A percentile compares a stretch with the other conserved stretches of the same genome.
Conservation (phyloP, 2,888 invertebrate species). For the Callosobruchus maculatus region DNA sequence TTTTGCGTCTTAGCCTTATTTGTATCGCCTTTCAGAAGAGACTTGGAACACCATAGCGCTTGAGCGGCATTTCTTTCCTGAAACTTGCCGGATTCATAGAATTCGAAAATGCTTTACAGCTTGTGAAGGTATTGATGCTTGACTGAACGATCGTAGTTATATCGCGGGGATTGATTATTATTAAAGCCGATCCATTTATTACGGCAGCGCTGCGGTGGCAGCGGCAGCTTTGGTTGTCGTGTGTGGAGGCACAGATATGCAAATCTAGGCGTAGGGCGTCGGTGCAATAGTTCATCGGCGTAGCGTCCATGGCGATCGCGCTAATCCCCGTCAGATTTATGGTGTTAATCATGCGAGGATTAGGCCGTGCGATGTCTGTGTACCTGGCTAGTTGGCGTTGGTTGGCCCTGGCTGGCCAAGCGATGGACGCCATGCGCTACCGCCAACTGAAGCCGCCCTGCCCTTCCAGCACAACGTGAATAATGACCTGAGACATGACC, state of each 20-base stretch:
- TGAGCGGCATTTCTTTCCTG: too few relatives aligned
- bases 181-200: not conserved
- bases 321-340: conserved; percentile 57
- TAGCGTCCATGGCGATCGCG: conserved; percentile 43
- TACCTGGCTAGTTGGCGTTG: conserved; percentile 45
- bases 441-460: not conserved
- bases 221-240: not conserved
- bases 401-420: too few relatives aligned
- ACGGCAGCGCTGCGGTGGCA: not conserved
- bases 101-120: too few relatives aligned
- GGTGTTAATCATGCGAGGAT: conserved; percentile 63
- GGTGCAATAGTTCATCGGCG: conserved; percentile 37
- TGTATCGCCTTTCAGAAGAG: too few relatives aligned
- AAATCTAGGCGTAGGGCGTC: conserved; percentile 1
- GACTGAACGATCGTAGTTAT: too few relatives aligned
- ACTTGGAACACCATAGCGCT: too few relatives aligned
- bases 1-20: too few relatives aligned
- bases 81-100: too few relatives aligned
- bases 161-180: too few relatives aligned
- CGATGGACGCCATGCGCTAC: too few relatives aligned
- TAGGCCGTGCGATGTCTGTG: conserved; percentile 48
- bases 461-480: not conserved
- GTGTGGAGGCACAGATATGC: not conserved
- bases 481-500: not conserved
- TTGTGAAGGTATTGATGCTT: too few relatives aligned